phyloP scores from a whole-genome alignment of 2,113 vertebrate species.

The Willisornis vidua region DNA sequence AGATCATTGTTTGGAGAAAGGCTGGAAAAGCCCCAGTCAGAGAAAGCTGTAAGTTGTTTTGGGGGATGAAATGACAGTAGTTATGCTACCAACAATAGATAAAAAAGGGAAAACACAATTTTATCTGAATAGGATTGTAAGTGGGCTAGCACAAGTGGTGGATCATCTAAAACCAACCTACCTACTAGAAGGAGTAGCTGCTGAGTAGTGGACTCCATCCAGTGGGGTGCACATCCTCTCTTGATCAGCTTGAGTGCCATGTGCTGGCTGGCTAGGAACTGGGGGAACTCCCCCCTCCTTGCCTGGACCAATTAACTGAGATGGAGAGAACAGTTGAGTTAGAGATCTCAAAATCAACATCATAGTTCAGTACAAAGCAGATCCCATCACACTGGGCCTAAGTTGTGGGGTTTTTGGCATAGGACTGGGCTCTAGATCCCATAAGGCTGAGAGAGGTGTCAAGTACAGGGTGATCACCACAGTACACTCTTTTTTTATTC shows the following conservation, averaged over 20 bases:
- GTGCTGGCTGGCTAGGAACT: conserved; percentile 79
- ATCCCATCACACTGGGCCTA: neutral
- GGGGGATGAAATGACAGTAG: neutral
- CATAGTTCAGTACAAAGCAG: neutral
- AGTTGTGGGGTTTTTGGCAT: neutral
- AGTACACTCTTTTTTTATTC: neutral
- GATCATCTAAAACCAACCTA: conserved; percentile 42
- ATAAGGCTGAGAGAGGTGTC: neutral
- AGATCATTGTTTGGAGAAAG: neutral
- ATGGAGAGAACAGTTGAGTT: conserved; percentile 4
- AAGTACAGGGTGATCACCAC: neutral
- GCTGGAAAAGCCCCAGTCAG: neutral
- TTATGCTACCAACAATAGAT: neutral
- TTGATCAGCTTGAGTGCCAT: conserved; percentile 84
- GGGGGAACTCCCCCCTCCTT: conserved; percentile 88
- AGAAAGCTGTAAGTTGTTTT: neutral
- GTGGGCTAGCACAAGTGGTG: neutral
- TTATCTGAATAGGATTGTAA: neutral
- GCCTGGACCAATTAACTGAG: conserved; percentile 81
- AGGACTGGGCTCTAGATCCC: neutral
- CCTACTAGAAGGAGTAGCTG: conserved; percentile 83
- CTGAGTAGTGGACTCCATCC: conserved; percentile 75
- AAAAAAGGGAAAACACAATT: neutral
- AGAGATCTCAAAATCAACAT: neutral
- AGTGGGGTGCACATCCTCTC: conserved; percentile 76